phyloP scores from a whole-genome alignment of 2,797 vertebrate species.

The Amniataba percoides region DNA sequence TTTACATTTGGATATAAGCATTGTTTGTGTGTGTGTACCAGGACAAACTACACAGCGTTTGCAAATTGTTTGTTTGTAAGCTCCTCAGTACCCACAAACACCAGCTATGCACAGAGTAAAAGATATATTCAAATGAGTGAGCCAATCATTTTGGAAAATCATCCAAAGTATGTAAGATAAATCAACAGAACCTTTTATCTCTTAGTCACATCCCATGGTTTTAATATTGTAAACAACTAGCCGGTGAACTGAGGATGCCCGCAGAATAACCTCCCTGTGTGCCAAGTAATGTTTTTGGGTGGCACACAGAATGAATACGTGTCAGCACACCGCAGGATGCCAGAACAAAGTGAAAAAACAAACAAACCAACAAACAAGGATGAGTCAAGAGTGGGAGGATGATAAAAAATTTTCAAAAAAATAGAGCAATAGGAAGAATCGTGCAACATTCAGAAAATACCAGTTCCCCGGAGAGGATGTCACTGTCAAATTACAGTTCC shows the following conservation, averaged over 20 bases:
- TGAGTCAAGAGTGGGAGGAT: slow-evolving; percentile 60
- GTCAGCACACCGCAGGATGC: slow-evolving; percentile 50
- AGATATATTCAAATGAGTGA: neutral
- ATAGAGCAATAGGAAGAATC: slow-evolving; percentile 13
- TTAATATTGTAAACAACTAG: slow-evolving; percentile 12
- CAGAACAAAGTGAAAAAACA: slow-evolving; percentile 59
- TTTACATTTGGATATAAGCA: too few species aligned
- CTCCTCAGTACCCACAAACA: neutral
- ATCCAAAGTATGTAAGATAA: neutral
- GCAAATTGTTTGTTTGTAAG: too few species aligned
- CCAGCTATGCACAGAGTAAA: neutral
- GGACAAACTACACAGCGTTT: too few species aligned
- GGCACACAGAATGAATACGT: slow-evolving; percentile 49
- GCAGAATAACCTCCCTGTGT: slow-evolving; percentile 39
- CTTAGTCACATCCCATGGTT: slow-evolving; percentile 12
- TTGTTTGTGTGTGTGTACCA: too few species aligned
- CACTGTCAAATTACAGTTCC: neutral
- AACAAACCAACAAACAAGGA: slow-evolving; percentile 52
- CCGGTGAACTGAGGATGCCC: slow-evolving; percentile 17
- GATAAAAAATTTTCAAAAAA: neutral
- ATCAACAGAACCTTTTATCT: neutral
- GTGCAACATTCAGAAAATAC: slow-evolving; percentile 30
- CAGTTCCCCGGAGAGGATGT: slow-evolving; percentile 2
- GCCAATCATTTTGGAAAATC: neutral
- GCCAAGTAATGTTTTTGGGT: slow-evolving; percentile 42